A percentile compares a stretch with the other conserved stretches of the same genome.
Conservation (phyloP, 1,140 invertebrate species). For the Metopolophium dirhodum region DNA sequence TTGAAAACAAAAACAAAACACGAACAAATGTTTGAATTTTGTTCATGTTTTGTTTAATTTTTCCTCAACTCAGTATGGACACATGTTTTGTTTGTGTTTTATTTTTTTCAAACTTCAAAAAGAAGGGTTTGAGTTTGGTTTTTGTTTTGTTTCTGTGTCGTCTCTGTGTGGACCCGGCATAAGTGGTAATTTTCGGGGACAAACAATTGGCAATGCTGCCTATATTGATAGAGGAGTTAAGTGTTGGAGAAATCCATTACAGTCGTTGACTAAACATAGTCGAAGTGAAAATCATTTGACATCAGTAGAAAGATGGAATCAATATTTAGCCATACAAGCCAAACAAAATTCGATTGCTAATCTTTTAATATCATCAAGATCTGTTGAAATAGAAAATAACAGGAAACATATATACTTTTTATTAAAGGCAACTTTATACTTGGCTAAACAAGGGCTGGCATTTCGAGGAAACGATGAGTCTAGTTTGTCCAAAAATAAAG, state of each 20-base stretch:
- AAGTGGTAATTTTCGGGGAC: not conserved
- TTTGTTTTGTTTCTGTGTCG: not conserved
- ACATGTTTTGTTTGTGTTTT: not conserved
- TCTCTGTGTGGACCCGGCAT: not conserved
- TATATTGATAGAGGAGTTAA: not conserved
- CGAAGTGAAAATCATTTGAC: not conserved
- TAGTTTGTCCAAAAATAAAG: not conserved
- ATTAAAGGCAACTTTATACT: not conserved
- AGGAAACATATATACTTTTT: not conserved
- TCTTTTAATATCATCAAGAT: not conserved
- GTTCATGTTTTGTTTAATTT: not conserved
- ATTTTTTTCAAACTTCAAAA: not conserved
- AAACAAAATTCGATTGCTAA: not conserved
- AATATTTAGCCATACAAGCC: not conserved
- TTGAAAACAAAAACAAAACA: too few species aligned
- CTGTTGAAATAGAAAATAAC: slow-evolving; percentile 21
- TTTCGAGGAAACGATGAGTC: slow-evolving; percentile 26
- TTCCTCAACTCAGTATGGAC: not conserved
- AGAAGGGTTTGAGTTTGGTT: not conserved
- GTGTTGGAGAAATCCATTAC: not conserved
- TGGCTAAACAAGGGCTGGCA: slow-evolving; percentile 34
- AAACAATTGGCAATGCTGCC: slow-evolving; percentile 14
- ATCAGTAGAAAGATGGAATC: not conserved
- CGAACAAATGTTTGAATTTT: not conserved
- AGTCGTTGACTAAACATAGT: slow-evolving; percentile 10